Conservation (phyloP, 2,888 invertebrate species). For the Exocentrus adspersus region DNA sequence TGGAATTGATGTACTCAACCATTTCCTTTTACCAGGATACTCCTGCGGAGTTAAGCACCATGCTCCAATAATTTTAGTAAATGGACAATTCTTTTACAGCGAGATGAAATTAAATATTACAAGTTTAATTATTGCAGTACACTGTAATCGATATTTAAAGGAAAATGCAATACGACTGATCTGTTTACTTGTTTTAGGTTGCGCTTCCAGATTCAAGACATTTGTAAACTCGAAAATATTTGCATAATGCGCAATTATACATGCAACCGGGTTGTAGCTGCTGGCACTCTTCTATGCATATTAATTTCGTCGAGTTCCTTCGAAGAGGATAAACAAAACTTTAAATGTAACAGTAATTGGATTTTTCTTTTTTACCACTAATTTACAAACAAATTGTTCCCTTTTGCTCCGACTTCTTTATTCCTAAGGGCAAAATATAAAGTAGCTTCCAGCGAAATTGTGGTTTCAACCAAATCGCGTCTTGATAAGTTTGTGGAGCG, state of each 20-base stretch:
- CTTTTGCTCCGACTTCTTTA: conserved; percentile 24
- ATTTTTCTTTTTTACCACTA: conserved; percentile 18
- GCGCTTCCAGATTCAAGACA: conserved; percentile 6
- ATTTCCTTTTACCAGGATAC: neutral
- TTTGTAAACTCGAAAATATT: conserved; percentile 6
- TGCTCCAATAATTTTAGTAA: too few species aligned
- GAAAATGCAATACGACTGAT: neutral
- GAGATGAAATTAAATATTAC: too few species aligned
- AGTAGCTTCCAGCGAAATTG: conserved; percentile 35
- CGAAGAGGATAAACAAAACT: conserved; percentile 17
- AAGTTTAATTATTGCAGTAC: too few species aligned
- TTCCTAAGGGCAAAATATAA: conserved; percentile 35
- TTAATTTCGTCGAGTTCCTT: conserved; percentile 10
- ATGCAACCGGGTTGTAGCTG: conserved; percentile 21
- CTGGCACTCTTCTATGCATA: conserved; percentile 14
- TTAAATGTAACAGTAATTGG: conserved; percentile 23
- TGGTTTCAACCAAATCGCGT: conserved; percentile 34
- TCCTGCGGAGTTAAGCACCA: neutral
- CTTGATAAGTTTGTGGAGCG: conserved; percentile 22
- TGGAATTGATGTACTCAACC: conserved; percentile 3
- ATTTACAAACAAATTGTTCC: conserved; percentile 28
- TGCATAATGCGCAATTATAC: conserved; percentile 22
- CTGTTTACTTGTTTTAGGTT: neutral
- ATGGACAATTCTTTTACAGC: too few species aligned
- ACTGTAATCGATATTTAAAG: too few species aligned